Evolutionary conservation across 35 echinoderm and acorn worm species (phyloP), one percentile per base, ranked within the genome.

Genomic region (Ophiothrix spiculata): DNA sequence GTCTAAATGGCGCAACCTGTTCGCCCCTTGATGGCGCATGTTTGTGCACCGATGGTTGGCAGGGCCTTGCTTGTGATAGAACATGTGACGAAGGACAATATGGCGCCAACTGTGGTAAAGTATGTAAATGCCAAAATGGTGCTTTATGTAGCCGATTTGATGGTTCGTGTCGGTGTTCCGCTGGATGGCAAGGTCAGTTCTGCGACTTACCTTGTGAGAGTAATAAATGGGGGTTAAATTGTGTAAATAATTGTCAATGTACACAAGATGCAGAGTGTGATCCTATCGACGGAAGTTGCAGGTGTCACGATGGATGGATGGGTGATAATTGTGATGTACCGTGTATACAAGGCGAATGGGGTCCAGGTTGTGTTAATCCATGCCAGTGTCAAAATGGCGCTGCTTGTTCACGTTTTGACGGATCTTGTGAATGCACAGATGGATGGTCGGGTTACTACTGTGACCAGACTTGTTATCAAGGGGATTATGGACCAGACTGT

Each of bases 371-470:
- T 90, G 64, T 64, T 19, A 79, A 75, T 37, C 16, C 31, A 36
- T 99, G 96, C 33, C 1, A 81, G 31, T 99, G 96, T 83, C 46
- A 79, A 39, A 99, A 99, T 69, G 77, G 64, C 10, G 92, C 86
- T 0, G 0, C 17, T 35, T 99, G 96, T 45, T 78, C 81, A 32
- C 77, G 76, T 12, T 56, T 84, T 41, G 74, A 77, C 15, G 77
- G 93, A 1, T 40, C 56, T 32, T 99, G 96, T 38, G 83, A 84
- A 0, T 99, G 96, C 33, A 6, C 77, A 16, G 39, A 40, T 38
- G 96, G 96, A 19, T 99, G 96, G 96, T 75, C 28, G 21, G 96
- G 96, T 15, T 37, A n/a, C 0, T 75, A 73, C 11, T 99, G 96
- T 42, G 74, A 90, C 38, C 31, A 32, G 25, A 77, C 39, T 32